A percentile compares a stretch with the other conserved stretches of the same genome.
Conservation (phyloP, 2,888 invertebrate genomes). For the Macrophya annulata region DNA sequence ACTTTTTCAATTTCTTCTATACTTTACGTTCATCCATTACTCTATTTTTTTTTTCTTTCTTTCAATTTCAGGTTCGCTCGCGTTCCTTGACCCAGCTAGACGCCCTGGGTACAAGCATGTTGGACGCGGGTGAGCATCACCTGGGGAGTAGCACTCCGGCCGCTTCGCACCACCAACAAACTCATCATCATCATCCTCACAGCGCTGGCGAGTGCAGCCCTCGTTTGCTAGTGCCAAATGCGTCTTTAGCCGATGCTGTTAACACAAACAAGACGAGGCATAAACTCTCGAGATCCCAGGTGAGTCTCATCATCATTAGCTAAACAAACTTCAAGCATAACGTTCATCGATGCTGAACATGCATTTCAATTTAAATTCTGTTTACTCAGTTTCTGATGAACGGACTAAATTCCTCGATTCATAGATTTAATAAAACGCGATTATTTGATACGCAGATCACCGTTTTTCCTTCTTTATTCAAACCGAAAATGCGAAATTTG, state of each 20-base stretch:
- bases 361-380: not conserved
- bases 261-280: constrained; percentile 81
- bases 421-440: not conserved
- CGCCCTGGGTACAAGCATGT: constrained; percentile 82
- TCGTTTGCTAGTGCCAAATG: constrained; percentile 81
- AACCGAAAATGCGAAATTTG: not conserved
- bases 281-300: constrained; percentile 83
- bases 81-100: constrained; percentile 88
- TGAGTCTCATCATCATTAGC: constrained; percentile 68
- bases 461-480: not conserved
- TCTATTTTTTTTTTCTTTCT: too few species aligned
- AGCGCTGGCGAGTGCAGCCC: constrained; percentile 80
- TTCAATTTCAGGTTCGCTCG: constrained; percentile 84
- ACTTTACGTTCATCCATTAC: constrained; percentile 18
- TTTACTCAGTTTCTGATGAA: not conserved
- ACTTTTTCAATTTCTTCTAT: not conserved
- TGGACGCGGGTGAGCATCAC: constrained; percentile 75
- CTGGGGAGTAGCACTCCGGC: constrained; percentile 69
- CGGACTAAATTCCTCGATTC: not conserved
- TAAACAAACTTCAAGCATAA: not conserved
- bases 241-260: constrained; percentile 72
- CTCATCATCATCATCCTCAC: constrained; percentile 76
- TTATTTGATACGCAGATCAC: not conserved
- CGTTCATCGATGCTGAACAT: not conserved
- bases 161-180: constrained; percentile 73